Percentiles rank a stretch among this genome's conserved stretches.
These are phyloP conservation scores for Amblyornis subalaris DNA, from an alignment of 2,113 vertebrate species.

Conservation along the genomic window DNA sequence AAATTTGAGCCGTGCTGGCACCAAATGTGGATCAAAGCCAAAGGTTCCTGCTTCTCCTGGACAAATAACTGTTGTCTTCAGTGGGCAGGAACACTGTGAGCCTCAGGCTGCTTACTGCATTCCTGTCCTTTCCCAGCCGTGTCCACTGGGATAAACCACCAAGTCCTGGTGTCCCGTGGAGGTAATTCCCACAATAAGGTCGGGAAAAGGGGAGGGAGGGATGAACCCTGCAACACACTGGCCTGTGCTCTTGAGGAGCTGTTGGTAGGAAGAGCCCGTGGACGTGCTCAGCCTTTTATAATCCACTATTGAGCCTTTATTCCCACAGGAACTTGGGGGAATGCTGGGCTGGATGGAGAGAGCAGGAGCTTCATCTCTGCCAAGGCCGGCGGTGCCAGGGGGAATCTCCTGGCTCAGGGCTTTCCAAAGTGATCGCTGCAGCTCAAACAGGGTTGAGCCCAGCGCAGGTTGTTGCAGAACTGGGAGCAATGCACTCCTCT, in stretches of 20 bases:
- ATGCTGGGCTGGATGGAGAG: neutral
- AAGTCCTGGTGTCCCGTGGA: neutral
- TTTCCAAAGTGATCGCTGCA: neutral
- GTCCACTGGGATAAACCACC: neutral
- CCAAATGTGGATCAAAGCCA: neutral
- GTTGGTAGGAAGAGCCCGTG: neutral
- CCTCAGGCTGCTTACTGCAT: neutral
- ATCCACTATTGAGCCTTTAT: neutral
- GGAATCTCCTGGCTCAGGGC: neutral
- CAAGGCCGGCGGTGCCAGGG: neutral
- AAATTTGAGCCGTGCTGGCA: neutral
- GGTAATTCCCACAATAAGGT: neutral
- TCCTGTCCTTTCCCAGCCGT: neutral
- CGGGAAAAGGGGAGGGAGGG: neutral
- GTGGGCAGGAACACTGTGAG: neutral
- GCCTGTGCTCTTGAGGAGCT: neutral
- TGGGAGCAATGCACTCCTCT: neutral
- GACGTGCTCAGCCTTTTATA: rapidly evolving
- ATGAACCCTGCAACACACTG: rapidly evolving
- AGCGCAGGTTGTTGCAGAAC: neutral
- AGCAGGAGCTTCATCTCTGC: neutral
- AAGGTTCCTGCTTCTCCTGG: neutral
- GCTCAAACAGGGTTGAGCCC: neutral
- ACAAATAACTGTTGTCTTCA: neutral
- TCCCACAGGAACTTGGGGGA: neutral